Evolutionary conservation across 30 jellyfish, hydroid and myxozoan genomes (phyloP), one percentile per base, ranked within the genome.

Genomic region (Aurelia aurita complex sp. Pacific): DNA sequence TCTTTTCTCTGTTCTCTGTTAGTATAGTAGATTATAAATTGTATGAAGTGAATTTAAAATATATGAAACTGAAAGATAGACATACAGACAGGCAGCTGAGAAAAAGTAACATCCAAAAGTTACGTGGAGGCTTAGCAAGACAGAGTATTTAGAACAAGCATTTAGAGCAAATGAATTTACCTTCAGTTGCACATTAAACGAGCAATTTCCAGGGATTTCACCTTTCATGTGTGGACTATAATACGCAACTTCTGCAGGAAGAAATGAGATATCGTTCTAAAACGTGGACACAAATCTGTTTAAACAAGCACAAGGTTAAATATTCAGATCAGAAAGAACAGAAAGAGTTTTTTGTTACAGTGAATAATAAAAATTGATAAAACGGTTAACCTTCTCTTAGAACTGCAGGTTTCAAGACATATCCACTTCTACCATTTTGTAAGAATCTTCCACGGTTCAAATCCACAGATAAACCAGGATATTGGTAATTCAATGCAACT

Each of bases 401-500:
- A 2, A 95, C 97, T 54, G 97, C 82, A 4, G 99, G 99, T 62
- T 95, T 95, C n/a, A 95, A 70, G 2, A 89, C 94, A 69, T 95
- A 95, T 8, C 99, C 99, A 85, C 98, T 69, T 61, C 70, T 82
- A 57, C 98, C 99, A 85, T 95, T 95, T 67, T 90, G 95, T 19
- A 90, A 69, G 75, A 95, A 95, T 43, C 94, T 64, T 50, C 99
- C 99, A 10, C 99, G 90, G 60, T 95, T 90, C 12, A 95, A 29
- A 85, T 95, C 99, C 96, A 90, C 80, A 1, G 98, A 85, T 38
- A 95, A 60, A 4, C 99, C 99, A 33, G 96, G 92, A 51, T 85
- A 88, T 76, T 95, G 99, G 83, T 88, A 90, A 75, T 95, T 95
- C 89, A 95, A 64, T 0, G 98, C 98, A 80, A 95, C 99, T 95